Evolutionary conservation across 2,113 vertebrate species (phyloP).

Genomic region (Sebastes schlegelii): DNA sequence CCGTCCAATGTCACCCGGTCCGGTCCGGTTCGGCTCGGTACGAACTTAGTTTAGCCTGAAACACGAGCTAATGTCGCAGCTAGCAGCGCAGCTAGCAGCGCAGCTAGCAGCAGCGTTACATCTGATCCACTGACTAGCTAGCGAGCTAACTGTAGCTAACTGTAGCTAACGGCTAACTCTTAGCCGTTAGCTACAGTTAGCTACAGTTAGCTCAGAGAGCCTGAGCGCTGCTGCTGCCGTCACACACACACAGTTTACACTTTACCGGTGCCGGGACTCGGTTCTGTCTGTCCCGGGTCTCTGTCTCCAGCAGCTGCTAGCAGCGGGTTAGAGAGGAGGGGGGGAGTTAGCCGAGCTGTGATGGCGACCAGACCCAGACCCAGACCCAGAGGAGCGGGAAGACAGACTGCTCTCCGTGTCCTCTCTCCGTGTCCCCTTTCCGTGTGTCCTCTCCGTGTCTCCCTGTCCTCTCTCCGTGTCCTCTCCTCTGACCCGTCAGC

Average conservation of each 20-base stretch:
- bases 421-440: background rate
- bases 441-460: too few relatives aligned
- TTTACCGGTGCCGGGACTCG: background rate
- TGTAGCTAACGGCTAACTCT: background rate
- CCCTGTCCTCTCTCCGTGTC: too few relatives aligned
- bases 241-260: background rate
- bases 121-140: constrained; percentile 60
- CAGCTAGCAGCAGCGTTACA: constrained; percentile 69
- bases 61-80: background rate
- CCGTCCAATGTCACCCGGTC: constrained; percentile 2
- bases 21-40: background rate
- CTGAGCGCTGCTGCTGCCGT: too few relatives aligned
- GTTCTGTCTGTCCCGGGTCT: background rate
- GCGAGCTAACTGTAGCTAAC: constrained; percentile 68
- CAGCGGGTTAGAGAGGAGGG: background rate
- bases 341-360: constrained; percentile 84
- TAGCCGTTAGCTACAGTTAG: constrained; percentile 66
- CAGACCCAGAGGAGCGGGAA: constrained; percentile 80
- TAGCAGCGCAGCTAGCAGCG: background rate
- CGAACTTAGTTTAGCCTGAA: constrained; percentile 14
- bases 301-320: background rate
- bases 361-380: constrained; percentile 92
- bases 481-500: too few relatives aligned
- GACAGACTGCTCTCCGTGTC: constrained; percentile 9
- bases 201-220: background rate